Conservation (phyloP, 2,888 invertebrate species). For the Sminthurides aquaticus region DNA sequence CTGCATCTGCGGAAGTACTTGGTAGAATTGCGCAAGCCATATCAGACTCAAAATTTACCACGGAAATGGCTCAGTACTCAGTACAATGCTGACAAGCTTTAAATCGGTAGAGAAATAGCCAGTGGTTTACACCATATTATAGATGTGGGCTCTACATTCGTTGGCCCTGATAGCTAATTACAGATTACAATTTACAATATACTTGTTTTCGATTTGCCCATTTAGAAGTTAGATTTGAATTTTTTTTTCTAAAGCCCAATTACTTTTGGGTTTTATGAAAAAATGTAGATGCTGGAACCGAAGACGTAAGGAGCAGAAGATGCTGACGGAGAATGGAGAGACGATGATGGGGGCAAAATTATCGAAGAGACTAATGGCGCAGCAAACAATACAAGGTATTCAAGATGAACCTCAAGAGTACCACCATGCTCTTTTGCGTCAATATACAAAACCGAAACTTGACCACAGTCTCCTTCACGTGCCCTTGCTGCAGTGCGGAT, state of each 20-base stretch:
- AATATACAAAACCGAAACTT: no score
- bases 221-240: no score
- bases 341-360: constrained; percentile 55
- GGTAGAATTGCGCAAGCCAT: constrained; percentile 88
- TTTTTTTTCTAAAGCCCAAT: no score
- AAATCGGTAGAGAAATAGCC: constrained; percentile 77
- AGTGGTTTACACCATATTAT: constrained; percentile 63
- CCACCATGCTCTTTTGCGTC: no score
- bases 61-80: constrained; percentile 80
- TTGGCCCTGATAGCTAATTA: constrained; percentile 90
- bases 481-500: no score
- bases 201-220: constrained; percentile 97
- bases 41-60: constrained; percentile 76
- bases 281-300: constrained; percentile 33
- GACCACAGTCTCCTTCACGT: no score
- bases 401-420: no score
- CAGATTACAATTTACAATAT: constrained; percentile 96
- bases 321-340: constrained; percentile 83
- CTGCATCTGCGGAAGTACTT: constrained; percentile 89
- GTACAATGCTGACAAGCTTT: constrained; percentile 80
- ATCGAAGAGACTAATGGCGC: constrained; percentile 62
- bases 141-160: constrained; percentile 95
- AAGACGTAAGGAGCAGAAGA: constrained; percentile 49
- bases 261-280: no score
- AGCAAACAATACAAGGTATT: no score